Evolutionary conservation across 2,113 vertebrate genomes (phyloP).

Genomic region (Formicarius rufipectus): DNA sequence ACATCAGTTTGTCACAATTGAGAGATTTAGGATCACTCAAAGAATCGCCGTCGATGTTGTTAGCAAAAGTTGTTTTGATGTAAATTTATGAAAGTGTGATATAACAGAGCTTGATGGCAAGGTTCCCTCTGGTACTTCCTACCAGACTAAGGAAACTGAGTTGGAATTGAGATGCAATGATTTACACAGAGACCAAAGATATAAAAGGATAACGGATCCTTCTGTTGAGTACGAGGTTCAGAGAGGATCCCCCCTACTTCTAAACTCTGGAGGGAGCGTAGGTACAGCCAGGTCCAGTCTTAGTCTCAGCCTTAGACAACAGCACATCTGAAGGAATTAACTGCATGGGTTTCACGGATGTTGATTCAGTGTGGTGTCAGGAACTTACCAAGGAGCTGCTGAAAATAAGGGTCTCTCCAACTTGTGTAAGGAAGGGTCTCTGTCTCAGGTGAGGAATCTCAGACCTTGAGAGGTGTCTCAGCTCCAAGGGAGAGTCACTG

Average conservation of each 20-base stretch:
- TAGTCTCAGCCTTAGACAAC: not conserved
- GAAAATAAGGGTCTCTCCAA: not conserved
- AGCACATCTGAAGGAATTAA: not conserved
- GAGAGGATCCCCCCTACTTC: not conserved
- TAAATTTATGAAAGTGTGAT: not conserved
- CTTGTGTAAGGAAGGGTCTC: not conserved
- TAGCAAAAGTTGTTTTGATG: not conserved
- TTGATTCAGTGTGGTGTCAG: not conserved
- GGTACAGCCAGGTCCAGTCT: not conserved
- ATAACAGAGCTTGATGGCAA: not conserved
- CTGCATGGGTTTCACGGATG: not conserved
- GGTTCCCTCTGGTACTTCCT: not conserved
- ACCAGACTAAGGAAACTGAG: not conserved
- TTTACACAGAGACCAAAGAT: not conserved
- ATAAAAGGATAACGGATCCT: not conserved
- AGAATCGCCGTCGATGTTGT: not conserved
- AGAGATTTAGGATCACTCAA: not conserved
- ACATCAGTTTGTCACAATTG: not conserved
- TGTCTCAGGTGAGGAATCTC: not conserved
- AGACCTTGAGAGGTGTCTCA: not conserved
- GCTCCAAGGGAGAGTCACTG: not conserved
- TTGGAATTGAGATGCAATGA: not conserved
- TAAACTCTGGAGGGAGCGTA: not conserved
- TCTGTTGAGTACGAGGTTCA: not conserved
- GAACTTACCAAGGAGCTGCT: not conserved